These are phyloP conservation scores for Trilocha varians DNA, from an alignment of 2,888 invertebrate genomes.

Conservation along the genomic window DNA sequence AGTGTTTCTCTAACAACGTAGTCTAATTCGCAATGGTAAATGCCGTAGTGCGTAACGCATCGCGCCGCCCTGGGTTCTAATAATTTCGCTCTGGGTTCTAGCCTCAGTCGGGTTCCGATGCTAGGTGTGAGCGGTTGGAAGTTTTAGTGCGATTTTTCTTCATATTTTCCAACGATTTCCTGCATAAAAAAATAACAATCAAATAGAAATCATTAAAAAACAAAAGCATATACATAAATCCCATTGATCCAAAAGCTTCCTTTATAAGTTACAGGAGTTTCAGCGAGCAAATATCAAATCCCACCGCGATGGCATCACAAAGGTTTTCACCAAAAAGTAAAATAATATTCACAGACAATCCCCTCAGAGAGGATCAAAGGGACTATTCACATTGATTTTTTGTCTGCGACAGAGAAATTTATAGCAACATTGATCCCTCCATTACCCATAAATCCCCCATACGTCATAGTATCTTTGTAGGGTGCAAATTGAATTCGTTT, in stretches of 20 bases:
- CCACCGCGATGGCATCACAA: neutral
- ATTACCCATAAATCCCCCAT: slow-evolving; percentile 19
- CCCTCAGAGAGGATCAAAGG: neutral
- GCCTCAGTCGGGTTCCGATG: too few relatives aligned
- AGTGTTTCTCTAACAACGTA: too few relatives aligned
- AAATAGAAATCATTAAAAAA: too few relatives aligned
- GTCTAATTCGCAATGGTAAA: too few relatives aligned
- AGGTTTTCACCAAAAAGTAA: neutral
- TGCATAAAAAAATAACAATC: too few relatives aligned
- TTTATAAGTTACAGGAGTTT: neutral
- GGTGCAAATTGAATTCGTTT: slow-evolving; percentile 2
- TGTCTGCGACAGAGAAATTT: slow-evolving; percentile 22
- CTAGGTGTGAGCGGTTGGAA: too few relatives aligned
- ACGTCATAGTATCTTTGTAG: slow-evolving; percentile 3
- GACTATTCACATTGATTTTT: slow-evolving; percentile 2
- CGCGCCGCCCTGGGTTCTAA: too few relatives aligned
- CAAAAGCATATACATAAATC: too few relatives aligned
- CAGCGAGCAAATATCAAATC: neutral
- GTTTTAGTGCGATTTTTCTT: too few relatives aligned
- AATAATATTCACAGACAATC: neutral
- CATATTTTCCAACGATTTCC: too few relatives aligned
- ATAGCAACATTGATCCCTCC: slow-evolving; percentile 17
- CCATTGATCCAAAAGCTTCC: neutral
- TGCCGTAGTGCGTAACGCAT: too few relatives aligned
- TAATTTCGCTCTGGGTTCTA: too few relatives aligned